Base-by-base conservation (phyloP, 2,797 vertebrate genomes). In the Alectoris magna region DNA sequence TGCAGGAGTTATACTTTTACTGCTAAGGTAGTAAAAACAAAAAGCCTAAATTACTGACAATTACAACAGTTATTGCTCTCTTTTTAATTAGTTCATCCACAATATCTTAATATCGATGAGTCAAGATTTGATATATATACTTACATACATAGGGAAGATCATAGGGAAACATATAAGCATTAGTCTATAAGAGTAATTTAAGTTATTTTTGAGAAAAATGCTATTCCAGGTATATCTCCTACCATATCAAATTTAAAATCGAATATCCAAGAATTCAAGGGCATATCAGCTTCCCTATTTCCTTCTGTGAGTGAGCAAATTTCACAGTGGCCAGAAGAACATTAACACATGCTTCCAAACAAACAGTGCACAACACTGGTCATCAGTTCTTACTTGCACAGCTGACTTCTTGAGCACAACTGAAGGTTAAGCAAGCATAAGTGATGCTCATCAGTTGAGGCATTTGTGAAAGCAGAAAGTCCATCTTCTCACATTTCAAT, bases 351-450 rank as follows among this genome's bases (percentile, higher is more conserved):
- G 39, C 58, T 90, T 62, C 31, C 44, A 38, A 88, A 89, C 15
- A 69, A 84, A 64, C 31, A 3, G 34, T 12, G 56, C 72, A 84
- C 70, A 90, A 53, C 75, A 53, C 34, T 16, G 34, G 79, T 43
- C 80, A 84, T 44, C 84, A 58, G 64, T 6, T 87, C 73, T 76
- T 63, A 72, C 67, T 60, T 69, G 71, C 82, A 71, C 56, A 92
- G 79, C 75, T 84, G 90, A 93, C n/a, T 95, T 92, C 87, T 87
- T 48, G 85, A 95, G 93, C 84, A 84, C 78, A 91, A 36, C 85
- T 91, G 96, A 97, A 96, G 94, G 96, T 96, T 96, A 97, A 97
- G 91, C 85, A 96, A 96, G 94, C 94, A 87, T 96, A 96, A 97
- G 92, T 94, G 94, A 96, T 95, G 91, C 86, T 97, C 95, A 97